A percentile compares a stretch with the other conserved stretches of the same genome.
Evolutionary conservation across 2,113 vertebrate genomes (phyloP).

Genomic region (Tyto alba): DNA sequence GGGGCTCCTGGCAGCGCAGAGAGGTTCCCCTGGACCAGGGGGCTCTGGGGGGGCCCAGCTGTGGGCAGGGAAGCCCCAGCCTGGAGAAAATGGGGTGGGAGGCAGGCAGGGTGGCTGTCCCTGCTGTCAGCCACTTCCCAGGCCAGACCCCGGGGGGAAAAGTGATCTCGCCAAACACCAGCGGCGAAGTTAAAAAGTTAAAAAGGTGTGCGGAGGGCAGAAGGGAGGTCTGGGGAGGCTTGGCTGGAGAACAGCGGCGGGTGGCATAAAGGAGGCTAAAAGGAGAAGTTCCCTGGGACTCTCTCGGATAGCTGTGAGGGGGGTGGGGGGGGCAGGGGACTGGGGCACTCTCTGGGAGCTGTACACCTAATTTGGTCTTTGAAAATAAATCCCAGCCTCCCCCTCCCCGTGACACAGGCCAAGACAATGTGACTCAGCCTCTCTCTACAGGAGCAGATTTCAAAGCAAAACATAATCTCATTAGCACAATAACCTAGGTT

Average conservation of each 20-base stretch:
- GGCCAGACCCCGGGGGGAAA: background rate
- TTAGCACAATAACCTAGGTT: background rate
- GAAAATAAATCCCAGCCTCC: background rate
- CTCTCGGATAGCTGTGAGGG: background rate
- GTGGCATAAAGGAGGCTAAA: background rate
- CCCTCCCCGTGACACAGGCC: background rate
- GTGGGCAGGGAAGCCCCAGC: background rate
- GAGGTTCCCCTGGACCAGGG: background rate
- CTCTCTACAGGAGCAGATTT: background rate
- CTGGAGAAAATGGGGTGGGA: background rate
- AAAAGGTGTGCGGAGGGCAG: rapidly evolving
- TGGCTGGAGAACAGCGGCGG: background rate
- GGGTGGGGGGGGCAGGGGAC: background rate
- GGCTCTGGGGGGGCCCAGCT: background rate
- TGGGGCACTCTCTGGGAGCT: background rate
- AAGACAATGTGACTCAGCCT: constrained; percentile 1
- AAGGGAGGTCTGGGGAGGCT: background rate
- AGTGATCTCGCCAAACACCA: background rate
- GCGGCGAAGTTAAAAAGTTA: background rate
- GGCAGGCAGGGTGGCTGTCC: rapidly evolving
- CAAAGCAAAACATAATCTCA: background rate
- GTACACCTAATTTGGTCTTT: background rate
- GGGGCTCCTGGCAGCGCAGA: background rate
- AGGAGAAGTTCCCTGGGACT: background rate
- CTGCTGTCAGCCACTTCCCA: background rate